Base-by-base conservation (phyloP, 2,888 invertebrate genomes). In the Harpalus rufipes region DNA sequence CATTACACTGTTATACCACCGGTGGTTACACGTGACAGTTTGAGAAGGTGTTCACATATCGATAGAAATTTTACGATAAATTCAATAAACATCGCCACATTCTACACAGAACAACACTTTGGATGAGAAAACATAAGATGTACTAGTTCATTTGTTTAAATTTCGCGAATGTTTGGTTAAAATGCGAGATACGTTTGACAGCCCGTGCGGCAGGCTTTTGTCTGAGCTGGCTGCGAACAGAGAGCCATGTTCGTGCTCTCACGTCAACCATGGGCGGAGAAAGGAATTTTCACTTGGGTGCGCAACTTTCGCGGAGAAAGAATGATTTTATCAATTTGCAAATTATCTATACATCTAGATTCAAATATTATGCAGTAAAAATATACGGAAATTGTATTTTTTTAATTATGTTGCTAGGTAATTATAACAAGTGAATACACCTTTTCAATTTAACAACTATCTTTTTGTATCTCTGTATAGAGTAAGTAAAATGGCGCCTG, bases 151-250 rank as follows among this genome's bases (percentile, higher is more conserved):
- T 8, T 16, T 14, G 41, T 41, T 74, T 74, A 44, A 74, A 74
- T 41, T 41, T 74, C 44, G 72, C 21, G 41, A 18, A 74, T 74
- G 44, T 74, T 74, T 74, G 44, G 72, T 39, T 78, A 78, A 78
- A 78, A 78, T 56, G 85, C 76, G 80, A 79, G 80, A 82, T 84
- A 86, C 83, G 85, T 86, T 86, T 86, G 81, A 86, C 85, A 81
- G 58, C 25, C 85, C 74, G 79, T 39, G 58, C 51, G 83, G 79
- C 81, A 39, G 65, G 76, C 86, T 86, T 86, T 86, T 86, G 86
- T 86, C 86, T 85, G 44, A 74, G 81, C 83, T 84, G 85, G 85
- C 85, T 74, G 63, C 74, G 80, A 72, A 68, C 72, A 78, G 63
- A 65, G 79, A 72, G 74, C 85, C 56, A 74, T 79, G 82, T 78